Evolutionary conservation across 2,113 vertebrate genomes (phyloP).

Genomic region (Hymenochirus boettgeri): DNA sequence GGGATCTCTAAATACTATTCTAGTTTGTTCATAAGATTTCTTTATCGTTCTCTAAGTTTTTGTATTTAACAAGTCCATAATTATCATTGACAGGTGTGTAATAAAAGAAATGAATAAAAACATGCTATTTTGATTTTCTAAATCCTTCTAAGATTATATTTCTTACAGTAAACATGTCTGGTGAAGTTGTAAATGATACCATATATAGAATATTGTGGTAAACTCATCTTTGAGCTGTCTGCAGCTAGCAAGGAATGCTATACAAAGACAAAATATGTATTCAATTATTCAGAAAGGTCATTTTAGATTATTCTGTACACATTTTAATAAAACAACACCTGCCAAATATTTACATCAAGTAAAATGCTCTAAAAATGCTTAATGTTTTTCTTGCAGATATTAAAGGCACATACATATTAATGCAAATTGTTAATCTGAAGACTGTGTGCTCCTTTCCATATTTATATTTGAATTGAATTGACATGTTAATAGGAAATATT

Average conservation of each 20-base stretch:
- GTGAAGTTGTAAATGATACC: conserved; percentile 46
- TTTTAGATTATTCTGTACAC: conserved; percentile 48
- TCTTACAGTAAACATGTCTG: conserved; percentile 50
- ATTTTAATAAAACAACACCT: conserved; percentile 37
- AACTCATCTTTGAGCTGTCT: conserved; percentile 27
- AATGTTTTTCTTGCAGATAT: conserved; percentile 13
- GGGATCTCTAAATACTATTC: too few relatives aligned
- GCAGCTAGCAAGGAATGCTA: conserved; percentile 47
- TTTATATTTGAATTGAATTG: conserved; percentile 24
- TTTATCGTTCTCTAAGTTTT: too few relatives aligned
- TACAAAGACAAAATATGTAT: conserved; percentile 54
- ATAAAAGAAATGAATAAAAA: conserved; percentile 17
- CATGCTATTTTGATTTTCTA: conserved; percentile 34
- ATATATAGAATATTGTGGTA: conserved; percentile 39
- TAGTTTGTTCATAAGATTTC: too few relatives aligned
- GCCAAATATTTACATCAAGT: conserved; percentile 36
- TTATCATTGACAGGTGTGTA: conserved; percentile 11
- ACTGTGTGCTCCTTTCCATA: conserved; percentile 4
- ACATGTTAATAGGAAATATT: conserved; percentile 32
- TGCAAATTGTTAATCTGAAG: conserved; percentile 16
- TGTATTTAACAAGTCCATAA: conserved; percentile 22
- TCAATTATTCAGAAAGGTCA: conserved; percentile 66
- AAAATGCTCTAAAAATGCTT: conserved; percentile 23
- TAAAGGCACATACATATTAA: conserved; percentile 28
- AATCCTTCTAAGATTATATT: conserved; percentile 44